Conservation (phyloP, 2,113 vertebrate species). For the Chloropsis hardwickii region DNA sequence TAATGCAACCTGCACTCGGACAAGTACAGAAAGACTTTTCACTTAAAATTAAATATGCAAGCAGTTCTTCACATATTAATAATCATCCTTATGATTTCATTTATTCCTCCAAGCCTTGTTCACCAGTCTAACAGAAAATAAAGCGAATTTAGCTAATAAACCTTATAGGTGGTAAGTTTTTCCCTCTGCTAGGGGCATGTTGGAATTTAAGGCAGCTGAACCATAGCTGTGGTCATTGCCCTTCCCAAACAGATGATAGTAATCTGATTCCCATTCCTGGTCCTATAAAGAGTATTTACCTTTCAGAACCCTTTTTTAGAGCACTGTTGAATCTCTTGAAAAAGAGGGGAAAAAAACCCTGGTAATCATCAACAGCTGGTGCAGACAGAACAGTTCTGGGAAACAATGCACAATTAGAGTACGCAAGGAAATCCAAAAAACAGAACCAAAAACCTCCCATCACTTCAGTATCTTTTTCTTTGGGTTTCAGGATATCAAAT, state of each 20-base stretch:
- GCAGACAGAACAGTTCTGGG: background rate
- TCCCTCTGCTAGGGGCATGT: background rate
- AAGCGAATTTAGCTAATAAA: background rate
- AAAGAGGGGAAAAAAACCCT: background rate
- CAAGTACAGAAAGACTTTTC: fast-evolving
- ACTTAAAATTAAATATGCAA: background rate
- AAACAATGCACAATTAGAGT: fast-evolving
- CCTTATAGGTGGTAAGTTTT: background rate
- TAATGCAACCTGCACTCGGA: background rate
- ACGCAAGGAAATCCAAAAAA: background rate
- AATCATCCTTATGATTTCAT: background rate
- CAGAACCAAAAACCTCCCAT: fast-evolving
- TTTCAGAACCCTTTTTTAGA: background rate
- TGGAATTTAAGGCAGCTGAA: background rate
- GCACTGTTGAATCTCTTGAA: background rate
- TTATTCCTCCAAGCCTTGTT: background rate
- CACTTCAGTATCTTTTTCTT: background rate
- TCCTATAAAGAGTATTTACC: background rate
- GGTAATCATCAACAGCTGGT: fast-evolving
- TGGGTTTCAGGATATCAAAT: background rate
- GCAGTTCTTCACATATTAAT: background rate
- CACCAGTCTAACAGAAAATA: background rate
- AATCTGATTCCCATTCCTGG: background rate
- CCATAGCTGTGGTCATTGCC: background rate
- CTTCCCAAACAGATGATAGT: background rate